These are phyloP conservation scores for Smutsia temminckii DNA, from an alignment of 2,797 vertebrate genomes.

Conservation along the genomic window DNA sequence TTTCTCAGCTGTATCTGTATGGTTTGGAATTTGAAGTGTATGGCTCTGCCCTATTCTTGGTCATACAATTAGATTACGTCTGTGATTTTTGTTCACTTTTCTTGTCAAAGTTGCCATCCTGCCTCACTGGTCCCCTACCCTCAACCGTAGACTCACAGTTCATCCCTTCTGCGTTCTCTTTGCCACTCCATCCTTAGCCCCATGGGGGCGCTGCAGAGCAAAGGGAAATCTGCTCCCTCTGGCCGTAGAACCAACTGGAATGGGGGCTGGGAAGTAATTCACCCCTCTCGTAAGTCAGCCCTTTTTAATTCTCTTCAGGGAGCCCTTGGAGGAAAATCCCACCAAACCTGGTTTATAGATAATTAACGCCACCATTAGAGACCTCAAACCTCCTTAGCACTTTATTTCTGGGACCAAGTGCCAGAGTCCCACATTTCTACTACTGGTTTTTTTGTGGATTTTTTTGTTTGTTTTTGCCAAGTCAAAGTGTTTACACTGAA, in stretches of 20 bases:
- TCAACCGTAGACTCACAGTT: neutral
- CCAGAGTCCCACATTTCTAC: slow-evolving; percentile 22
- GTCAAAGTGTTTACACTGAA: slow-evolving; percentile 45
- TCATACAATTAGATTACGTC: neutral
- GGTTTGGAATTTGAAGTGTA: slow-evolving; percentile 6
- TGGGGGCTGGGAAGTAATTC: slow-evolving; percentile 74
- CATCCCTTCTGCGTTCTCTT: neutral
- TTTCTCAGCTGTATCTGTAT: neutral
- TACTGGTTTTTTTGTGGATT: neutral
- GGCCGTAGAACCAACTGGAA: neutral
- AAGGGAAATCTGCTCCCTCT: slow-evolving; percentile 60
- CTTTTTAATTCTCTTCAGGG: neutral
- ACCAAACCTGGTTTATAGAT: slow-evolving; percentile 20
- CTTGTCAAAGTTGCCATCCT: neutral
- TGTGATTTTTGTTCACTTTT: neutral
- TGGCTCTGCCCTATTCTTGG: slow-evolving; percentile 7
- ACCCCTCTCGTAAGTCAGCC: slow-evolving; percentile 18
- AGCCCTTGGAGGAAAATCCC: neutral
- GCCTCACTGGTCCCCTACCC: neutral
- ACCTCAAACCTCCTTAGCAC: neutral
- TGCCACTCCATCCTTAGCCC: slow-evolving; percentile 40
- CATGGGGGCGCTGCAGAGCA: slow-evolving; percentile 71
- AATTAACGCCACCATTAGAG: neutral
- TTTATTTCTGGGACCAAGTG: slow-evolving; percentile 26
- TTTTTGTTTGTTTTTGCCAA: neutral